Percentiles rank a stretch among this genome's conserved stretches.
These are phyloP conservation scores for Philhelius pedissequus DNA, from an alignment of 2,888 invertebrate genomes.

Conservation along the genomic window DNA sequence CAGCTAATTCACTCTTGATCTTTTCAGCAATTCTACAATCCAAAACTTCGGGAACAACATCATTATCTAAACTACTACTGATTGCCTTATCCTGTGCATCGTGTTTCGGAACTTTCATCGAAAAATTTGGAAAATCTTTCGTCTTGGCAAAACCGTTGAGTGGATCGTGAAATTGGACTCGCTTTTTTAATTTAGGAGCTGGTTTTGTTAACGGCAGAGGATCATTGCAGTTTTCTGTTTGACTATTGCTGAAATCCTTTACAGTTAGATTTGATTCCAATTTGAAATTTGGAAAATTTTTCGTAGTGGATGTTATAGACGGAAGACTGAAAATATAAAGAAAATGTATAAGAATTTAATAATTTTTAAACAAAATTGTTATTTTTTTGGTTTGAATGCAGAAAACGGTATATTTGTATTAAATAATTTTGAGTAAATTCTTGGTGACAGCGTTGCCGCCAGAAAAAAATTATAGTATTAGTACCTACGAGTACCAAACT, in stretches of 20 bases:
- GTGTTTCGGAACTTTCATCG: conserved; percentile 75
- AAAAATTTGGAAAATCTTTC: conserved; percentile 72
- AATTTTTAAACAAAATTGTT: not conserved
- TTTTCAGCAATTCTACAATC: conserved; percentile 79
- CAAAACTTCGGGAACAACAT: conserved; percentile 76
- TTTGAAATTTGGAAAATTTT: conserved; percentile 78
- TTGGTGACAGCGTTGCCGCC: too few species aligned
- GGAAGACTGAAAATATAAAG: conserved; percentile 72
- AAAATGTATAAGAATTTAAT: not conserved
- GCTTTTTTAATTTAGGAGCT: conserved; percentile 74
- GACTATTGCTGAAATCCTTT: conserved; percentile 75
- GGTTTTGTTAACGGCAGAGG: conserved; percentile 51
- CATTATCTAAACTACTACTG: conserved; percentile 70
- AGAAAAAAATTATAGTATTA: too few species aligned
- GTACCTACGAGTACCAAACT: too few species aligned
- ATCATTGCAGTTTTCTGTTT: conserved; percentile 71
- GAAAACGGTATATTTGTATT: too few species aligned
- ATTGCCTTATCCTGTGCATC: conserved; percentile 73
- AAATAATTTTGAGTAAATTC: too few species aligned
- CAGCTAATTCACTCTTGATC: conserved; percentile 78
- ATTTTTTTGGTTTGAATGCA: too few species aligned
- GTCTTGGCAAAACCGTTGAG: conserved; percentile 74
- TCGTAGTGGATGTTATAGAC: conserved; percentile 76
- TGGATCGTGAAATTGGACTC: conserved; percentile 77
- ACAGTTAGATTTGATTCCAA: conserved; percentile 77